Conservation (phyloP, 2,888 invertebrate species). For the Drosophila vallismaia region DNA sequence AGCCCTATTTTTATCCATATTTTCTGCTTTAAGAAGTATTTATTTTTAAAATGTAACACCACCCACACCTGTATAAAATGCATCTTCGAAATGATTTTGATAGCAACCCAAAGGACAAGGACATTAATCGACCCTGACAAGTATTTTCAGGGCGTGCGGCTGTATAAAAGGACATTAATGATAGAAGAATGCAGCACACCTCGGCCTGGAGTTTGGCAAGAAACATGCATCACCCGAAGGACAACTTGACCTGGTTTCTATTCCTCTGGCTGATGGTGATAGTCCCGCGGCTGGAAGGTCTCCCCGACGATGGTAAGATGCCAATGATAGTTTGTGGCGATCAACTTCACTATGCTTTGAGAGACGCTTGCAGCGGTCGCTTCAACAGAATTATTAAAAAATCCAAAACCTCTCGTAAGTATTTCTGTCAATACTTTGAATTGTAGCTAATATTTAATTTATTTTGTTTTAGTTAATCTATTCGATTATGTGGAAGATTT, state of each 20-base stretch:
- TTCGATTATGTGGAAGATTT: conserved; percentile 13
- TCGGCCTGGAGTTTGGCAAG: not conserved
- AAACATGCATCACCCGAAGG: not conserved
- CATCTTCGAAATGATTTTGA: not conserved
- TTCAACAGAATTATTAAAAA: not conserved
- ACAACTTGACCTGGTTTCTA: not conserved
- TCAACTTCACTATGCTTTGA: not conserved
- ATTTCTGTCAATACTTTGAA: not conserved
- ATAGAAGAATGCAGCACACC: not conserved
- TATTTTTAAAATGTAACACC: not conserved
- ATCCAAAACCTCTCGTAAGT: not conserved
- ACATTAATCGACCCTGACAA: conserved; percentile 1
- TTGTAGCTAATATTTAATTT: not conserved
- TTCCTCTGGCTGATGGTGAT: not conserved
- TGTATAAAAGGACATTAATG: not conserved
- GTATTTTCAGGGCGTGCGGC: not conserved
- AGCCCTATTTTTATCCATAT: not conserved
- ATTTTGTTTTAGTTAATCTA: conserved; percentile 5
- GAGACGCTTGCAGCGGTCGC: not conserved
- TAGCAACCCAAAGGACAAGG: not conserved
- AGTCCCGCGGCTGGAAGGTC: not conserved
- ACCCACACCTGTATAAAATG: not conserved
- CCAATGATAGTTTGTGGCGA: not conserved
- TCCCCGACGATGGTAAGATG: not conserved
- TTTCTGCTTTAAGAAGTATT: not conserved